Evolutionary conservation across 2,797 vertebrate genomes (phyloP), one percentile per base, ranked within the genome.

Genomic region (Helicolenus hilgendorfi): DNA sequence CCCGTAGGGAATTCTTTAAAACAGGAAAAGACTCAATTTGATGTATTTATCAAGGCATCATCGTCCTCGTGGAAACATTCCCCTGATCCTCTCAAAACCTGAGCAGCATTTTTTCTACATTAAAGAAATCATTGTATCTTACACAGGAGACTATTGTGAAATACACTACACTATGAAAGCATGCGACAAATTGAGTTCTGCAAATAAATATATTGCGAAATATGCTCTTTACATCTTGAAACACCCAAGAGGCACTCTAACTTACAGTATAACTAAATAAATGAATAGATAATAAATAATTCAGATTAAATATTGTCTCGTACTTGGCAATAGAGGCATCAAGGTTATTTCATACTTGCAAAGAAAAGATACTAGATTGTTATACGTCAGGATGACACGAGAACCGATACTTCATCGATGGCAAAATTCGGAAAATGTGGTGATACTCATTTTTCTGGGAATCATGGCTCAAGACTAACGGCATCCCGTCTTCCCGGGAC

Each of bases 1-100:
- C 75, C 63, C 7, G 2, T 33, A 9, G 79, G 77, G 53, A 76
- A 81, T 85, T 72, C 84, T 58, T 89, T 89, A 31, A 87, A 92
- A 92, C 29, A 88, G 70, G 68, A 87, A 89, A 85, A 74, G 67
- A 77, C 81, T 81, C 41, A 87, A 55, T 77, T 87, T 11, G 5
- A 63, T 63, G 77, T 73, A 86, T 84, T 85, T 78, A 83, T 84
- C 65, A 83, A 86, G 64, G 69, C 70, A 82, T 84, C 56, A 58
- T 81, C 68, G 38, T 75, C 71, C 53, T 38, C 29, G 26, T 58
- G 58, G 79, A 89, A 89, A 91, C 33, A 78, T 86, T 81, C 41
- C 18, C 38, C 70, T 59, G 63, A 69, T 88, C 45, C 58, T 85
- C 72, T 79, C 14, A 69, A 74, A 84, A 82, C 67, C 72, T 77